A percentile compares a stretch with the other conserved stretches of the same genome.
Evolutionary conservation across 1,140 invertebrate genomes (phyloP).

Genomic region (Caerostris darwini): DNA sequence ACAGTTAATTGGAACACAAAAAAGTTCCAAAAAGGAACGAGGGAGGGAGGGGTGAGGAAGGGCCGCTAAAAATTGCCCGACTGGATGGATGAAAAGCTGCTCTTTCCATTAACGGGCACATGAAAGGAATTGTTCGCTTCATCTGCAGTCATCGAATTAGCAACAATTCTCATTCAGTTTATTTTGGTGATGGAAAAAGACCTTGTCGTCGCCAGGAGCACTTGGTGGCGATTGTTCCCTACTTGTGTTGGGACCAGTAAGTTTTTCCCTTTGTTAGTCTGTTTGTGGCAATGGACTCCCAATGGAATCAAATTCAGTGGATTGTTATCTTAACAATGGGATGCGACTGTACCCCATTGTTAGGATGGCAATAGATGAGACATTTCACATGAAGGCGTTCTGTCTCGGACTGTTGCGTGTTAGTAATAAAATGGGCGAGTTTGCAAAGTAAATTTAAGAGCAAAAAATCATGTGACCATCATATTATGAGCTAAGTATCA

Average conservation of each 20-base stretch:
- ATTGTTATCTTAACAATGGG: too few species aligned
- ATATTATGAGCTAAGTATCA: too few species aligned
- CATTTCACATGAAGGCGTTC: neutral
- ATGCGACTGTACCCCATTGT: neutral
- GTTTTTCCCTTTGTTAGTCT: neutral
- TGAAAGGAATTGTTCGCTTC: neutral
- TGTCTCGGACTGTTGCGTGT: too few species aligned
- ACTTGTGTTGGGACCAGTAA: neutral
- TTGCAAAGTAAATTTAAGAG: too few species aligned
- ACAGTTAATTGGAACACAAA: slow-evolving; percentile 58
- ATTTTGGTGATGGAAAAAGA: neutral
- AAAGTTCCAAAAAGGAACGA: neutral
- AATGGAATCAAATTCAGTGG: neutral
- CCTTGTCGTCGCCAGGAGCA: neutral
- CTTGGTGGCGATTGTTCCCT: too few species aligned
- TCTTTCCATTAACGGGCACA: neutral
- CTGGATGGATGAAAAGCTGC: slow-evolving; percentile 3
- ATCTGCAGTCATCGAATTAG: neutral
- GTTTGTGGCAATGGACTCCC: neutral
- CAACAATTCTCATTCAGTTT: neutral
- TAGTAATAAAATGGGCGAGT: too few species aligned
- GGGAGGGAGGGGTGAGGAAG: neutral
- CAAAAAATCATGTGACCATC: too few species aligned
- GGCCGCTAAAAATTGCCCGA: neutral
- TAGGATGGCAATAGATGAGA: neutral